Evolutionary conservation across 2,888 invertebrate genomes (phyloP).

Genomic region (Agrotis clavis): DNA sequence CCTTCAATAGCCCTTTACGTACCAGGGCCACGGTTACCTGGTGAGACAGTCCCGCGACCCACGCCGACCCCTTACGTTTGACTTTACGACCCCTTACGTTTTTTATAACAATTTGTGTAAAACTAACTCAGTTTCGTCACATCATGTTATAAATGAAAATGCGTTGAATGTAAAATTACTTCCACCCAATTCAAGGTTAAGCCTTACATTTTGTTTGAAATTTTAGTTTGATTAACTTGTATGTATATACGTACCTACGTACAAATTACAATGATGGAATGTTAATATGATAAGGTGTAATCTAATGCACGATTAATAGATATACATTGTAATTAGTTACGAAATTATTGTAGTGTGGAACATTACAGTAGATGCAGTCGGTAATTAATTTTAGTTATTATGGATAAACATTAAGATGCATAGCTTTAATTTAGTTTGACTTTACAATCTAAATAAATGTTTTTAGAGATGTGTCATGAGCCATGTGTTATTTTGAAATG

Average conservation of each 20-base stretch:
- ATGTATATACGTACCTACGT: neutral
- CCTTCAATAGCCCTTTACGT: too few relatives aligned
- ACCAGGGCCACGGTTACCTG: too few relatives aligned
- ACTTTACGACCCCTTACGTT: too few relatives aligned
- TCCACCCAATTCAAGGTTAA: slow-evolving; percentile 25
- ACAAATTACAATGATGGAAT: slow-evolving; percentile 4
- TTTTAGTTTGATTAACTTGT: slow-evolving; percentile 11
- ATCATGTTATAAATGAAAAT: neutral
- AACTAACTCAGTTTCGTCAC: neutral
- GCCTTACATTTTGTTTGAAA: neutral
- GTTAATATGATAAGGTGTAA: slow-evolving; percentile 23
- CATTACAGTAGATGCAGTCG: slow-evolving; percentile 3
- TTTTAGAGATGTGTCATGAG: neutral
- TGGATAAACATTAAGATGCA: neutral
- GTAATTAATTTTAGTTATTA: neutral
- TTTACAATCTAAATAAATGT: neutral
- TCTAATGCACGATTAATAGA: slow-evolving; percentile 12
- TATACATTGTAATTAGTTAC: slow-evolving; percentile 13
- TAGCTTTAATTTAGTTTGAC: neutral
- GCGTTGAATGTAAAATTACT: slow-evolving; percentile 18
- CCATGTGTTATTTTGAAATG: too few relatives aligned
- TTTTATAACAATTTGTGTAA: neutral
- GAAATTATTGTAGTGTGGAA: neutral
- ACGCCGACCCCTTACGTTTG: too few relatives aligned
- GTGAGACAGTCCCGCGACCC: too few relatives aligned